These are phyloP conservation scores for Oligia latruncula DNA, from an alignment of 2,888 invertebrate genomes.

Conservation along the genomic window DNA sequence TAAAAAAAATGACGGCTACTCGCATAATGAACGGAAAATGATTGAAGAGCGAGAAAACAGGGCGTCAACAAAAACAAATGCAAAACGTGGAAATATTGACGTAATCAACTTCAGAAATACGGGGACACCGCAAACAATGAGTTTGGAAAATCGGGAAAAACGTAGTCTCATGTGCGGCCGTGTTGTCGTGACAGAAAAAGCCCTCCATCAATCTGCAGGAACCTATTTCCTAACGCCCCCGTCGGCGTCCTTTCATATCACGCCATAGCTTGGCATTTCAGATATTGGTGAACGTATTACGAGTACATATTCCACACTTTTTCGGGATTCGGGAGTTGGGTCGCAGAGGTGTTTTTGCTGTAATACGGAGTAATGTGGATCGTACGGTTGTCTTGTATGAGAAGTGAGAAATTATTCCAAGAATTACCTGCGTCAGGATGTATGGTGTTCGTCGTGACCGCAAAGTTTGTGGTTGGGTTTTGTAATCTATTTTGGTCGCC, in stretches of 20 bases:
- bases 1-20: not conserved
- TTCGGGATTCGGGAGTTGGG: constrained; percentile 45
- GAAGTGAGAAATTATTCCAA: constrained; percentile 44
- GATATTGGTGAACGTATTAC: constrained; percentile 79
- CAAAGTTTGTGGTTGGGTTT: not conserved
- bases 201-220: constrained; percentile 83
- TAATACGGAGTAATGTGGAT: constrained; percentile 48
- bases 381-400: constrained; percentile 24
- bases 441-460: not conserved
- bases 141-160: constrained; percentile 78
- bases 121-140: constrained; percentile 69
- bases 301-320: constrained; percentile 73
- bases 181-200: constrained; percentile 84
- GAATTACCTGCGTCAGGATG: constrained; percentile 14
- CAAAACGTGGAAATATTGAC: constrained; percentile 70
- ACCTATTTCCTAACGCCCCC: constrained; percentile 82
- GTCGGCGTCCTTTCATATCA: constrained; percentile 79
- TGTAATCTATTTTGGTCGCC: not conserved
- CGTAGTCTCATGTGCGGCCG: constrained; percentile 78
- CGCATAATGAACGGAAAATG: constrained; percentile 5
- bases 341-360: constrained; percentile 45
- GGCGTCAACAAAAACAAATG: constrained; percentile 49
- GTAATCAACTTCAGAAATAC: constrained; percentile 72
- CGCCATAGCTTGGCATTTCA: constrained; percentile 75
- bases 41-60: constrained; percentile 33